Evolutionary conservation across 2,797 vertebrate species (phyloP).

Genomic region (Anableps anableps): DNA sequence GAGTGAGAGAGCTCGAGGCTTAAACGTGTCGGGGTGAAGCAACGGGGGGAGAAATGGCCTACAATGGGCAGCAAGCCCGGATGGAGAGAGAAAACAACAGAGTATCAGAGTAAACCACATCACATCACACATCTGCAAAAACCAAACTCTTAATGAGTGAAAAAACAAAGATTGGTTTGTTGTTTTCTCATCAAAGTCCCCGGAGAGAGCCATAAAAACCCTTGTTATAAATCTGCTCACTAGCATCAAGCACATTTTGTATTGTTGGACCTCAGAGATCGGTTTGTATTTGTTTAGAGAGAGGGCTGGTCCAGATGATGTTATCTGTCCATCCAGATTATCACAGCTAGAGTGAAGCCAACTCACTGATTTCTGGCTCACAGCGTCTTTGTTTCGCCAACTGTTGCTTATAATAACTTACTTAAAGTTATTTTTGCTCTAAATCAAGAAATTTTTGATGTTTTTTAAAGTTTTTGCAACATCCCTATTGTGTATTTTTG

Average conservation of each 20-base stretch:
- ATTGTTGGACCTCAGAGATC: not conserved
- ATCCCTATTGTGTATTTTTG: not conserved
- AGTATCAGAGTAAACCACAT: slow-evolving; percentile 37
- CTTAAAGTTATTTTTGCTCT: not conserved
- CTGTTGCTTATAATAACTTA: not conserved
- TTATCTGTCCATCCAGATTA: not conserved
- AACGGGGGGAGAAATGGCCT: slow-evolving; percentile 26
- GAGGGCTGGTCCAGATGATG: not conserved
- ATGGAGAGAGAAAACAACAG: slow-evolving; percentile 1
- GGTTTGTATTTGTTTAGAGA: not conserved
- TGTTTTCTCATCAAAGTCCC: slow-evolving; percentile 24
- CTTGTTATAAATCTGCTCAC: slow-evolving; percentile 23
- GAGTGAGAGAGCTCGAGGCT: slow-evolving; percentile 49
- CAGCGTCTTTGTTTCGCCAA: not conserved
- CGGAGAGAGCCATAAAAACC: slow-evolving; percentile 6
- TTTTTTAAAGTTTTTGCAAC: not conserved
- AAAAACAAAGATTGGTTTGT: slow-evolving; percentile 27
- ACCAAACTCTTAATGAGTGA: slow-evolving; percentile 28
- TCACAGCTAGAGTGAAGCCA: not conserved
- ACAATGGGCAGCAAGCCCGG: slow-evolving; percentile 45
- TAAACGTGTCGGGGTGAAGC: slow-evolving; percentile 34
- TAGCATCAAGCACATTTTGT: not conserved
- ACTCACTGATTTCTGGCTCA: not conserved
- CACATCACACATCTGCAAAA: slow-evolving; percentile 42
- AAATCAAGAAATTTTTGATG: not conserved